phyloP scores from a whole-genome alignment of 1,140 invertebrate genomes.

The Cylas formicarius region DNA sequence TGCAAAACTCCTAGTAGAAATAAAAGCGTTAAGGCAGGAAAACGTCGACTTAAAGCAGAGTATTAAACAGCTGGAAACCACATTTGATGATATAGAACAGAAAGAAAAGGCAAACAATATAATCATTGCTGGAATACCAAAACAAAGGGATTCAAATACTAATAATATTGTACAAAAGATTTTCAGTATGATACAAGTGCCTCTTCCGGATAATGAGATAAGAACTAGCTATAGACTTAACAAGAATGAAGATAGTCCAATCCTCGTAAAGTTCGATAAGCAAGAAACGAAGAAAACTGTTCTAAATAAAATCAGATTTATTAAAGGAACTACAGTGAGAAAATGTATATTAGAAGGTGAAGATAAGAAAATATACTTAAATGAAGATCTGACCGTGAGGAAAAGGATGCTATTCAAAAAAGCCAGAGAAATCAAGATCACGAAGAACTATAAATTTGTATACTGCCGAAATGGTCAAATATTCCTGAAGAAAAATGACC shows the following conservation, averaged over 20 bases:
- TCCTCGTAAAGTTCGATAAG: slow-evolving; percentile 4
- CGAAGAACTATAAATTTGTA: background rate
- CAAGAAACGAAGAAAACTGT: slow-evolving; percentile 5
- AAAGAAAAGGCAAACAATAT: slow-evolving; percentile 5
- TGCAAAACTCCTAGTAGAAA: background rate
- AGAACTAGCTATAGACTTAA: slow-evolving; percentile 1
- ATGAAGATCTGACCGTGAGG: slow-evolving; percentile 5
- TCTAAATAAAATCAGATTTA: slow-evolving; percentile 2
- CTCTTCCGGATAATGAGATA: background rate
- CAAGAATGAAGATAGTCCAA: background rate
- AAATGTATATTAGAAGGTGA: slow-evolving; percentile 7
- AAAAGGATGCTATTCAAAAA: slow-evolving; percentile 4
- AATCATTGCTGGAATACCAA: slow-evolving; percentile 5
- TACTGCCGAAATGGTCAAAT: slow-evolving; percentile 3
- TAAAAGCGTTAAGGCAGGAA: slow-evolving; percentile 6
- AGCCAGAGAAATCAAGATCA: slow-evolving; percentile 2
- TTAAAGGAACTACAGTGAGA: slow-evolving; percentile 2
- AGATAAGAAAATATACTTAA: slow-evolving; percentile 7
- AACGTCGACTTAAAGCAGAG: slow-evolving; percentile 3
- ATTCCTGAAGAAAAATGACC: slow-evolving; percentile 5
- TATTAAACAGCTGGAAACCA: background rate
- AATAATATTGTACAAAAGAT: slow-evolving; percentile 1
- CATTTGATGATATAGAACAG: slow-evolving; percentile 1
- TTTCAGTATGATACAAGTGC: background rate
- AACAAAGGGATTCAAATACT: slow-evolving; percentile 1